Base-by-base conservation (phyloP, 1,140 invertebrate species). In the Drosophila quadrilineata region DNA sequence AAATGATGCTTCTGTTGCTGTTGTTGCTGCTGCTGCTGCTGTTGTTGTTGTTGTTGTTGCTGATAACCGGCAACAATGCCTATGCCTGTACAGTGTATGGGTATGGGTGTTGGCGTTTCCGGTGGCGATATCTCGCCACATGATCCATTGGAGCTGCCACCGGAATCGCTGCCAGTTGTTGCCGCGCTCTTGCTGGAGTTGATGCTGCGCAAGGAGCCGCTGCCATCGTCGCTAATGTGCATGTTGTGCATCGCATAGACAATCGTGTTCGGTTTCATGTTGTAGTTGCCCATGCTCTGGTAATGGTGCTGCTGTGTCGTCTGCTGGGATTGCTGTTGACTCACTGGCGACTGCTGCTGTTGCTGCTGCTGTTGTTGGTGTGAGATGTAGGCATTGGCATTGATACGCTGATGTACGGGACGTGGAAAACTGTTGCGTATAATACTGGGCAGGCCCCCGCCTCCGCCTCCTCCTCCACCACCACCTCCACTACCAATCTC, bases 131-230 rank as follows among this genome's bases (percentile, higher is more conserved):
- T 66, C 22, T 90, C 89, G 3, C 84, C 87, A 14, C 71, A 79
- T 8, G 89, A 90, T 10, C 86, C 88, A 56, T 87, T 85, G 9
- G 89, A 89, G 49, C 88, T 89, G 36, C 88, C n/a, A n/a, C n/a
- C 88, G 4, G 88, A 77, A 41, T 89, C 88, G 54, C 88, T 89
- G 28, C 86, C 87, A 14, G 79, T 86, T 17, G 80, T 75, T 1
- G 79, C 58, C 0, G 72, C 48, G 59, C 77, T 89, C 45, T 88
- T 89, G 26, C 54, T 79, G 5, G 79, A 76, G 54, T 76, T 82
- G 5, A 84, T 82, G 17, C 28, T 59, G 12, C 79, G 50, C 52
- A 76, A 53, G 0, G 71, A 79, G 8, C 60, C 68, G 43, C 56
- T 69, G 16, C 60, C 79, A 36, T 85, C 79, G 6, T 85, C 80